These are phyloP conservation scores for Pharmacophagus antenor DNA, from an alignment of 2,888 invertebrate species.

Conservation along the genomic window DNA sequence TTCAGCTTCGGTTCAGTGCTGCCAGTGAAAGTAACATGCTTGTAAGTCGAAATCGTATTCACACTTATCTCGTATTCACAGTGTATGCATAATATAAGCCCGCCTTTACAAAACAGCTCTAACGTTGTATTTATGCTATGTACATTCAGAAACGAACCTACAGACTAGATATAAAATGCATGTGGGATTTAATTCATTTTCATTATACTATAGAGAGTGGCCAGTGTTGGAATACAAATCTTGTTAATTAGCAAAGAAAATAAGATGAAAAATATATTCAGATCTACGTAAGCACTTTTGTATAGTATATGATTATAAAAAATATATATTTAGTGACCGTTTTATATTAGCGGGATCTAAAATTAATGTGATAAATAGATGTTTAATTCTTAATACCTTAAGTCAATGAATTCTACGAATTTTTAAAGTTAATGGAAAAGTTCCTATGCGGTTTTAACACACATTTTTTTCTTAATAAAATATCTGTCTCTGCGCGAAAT, in stretches of 20 bases:
- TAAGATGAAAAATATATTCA: neutral
- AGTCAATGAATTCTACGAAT: neutral
- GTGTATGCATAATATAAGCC: constrained; percentile 29
- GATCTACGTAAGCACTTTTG: neutral
- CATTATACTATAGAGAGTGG: constrained; percentile 6
- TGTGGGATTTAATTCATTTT: constrained; percentile 15
- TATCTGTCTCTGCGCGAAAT: too few species aligned
- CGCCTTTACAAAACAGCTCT: constrained; percentile 28
- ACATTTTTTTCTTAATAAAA: too few species aligned
- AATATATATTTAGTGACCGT: neutral
- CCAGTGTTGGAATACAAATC: neutral
- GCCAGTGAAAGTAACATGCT: constrained; percentile 27
- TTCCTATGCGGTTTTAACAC: too few species aligned
- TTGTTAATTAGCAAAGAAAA: constrained; percentile 13
- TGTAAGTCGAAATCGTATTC: constrained; percentile 27
- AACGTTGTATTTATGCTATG: constrained; percentile 22
- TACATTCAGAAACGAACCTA: constrained; percentile 15
- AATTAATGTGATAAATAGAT: neutral
- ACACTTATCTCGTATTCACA: constrained; percentile 30
- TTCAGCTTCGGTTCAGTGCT: constrained; percentile 16
- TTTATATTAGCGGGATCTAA: neutral
- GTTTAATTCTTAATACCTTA: neutral
- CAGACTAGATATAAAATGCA: constrained; percentile 23
- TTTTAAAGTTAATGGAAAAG: too few species aligned
- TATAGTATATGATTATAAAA: neutral